phyloP scores from a whole-genome alignment of 2,113 vertebrate genomes.

The Neoarius graeffei region DNA sequence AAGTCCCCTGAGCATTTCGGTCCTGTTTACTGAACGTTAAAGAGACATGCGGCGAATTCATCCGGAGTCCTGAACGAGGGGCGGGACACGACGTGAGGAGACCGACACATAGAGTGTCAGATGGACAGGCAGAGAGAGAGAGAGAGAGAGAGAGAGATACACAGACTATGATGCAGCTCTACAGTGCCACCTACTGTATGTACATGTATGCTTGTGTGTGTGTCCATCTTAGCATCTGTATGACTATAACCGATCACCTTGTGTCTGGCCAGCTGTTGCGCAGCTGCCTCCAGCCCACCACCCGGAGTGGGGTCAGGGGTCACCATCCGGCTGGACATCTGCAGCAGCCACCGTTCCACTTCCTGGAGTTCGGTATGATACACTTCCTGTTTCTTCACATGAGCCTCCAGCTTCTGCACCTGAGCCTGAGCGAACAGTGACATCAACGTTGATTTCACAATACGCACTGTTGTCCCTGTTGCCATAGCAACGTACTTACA shows the following conservation, averaged over 20 bases:
- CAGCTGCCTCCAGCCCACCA: slow-evolving; percentile 84
- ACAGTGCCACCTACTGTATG: no score
- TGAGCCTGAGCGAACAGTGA: slow-evolving; percentile 69
- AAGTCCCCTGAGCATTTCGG: neutral
- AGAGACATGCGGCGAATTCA: neutral
- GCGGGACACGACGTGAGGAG: neutral
- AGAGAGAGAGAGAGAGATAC: neutral
- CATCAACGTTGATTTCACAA: neutral
- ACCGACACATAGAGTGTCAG: neutral
- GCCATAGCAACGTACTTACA: neutral
- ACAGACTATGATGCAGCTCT: neutral
- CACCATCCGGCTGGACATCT: slow-evolving; percentile 93
- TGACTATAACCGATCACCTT: slow-evolving; percentile 77
- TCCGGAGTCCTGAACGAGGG: neutral
- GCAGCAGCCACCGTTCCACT: slow-evolving; percentile 92
- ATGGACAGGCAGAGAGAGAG: neutral
- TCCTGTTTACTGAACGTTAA: neutral
- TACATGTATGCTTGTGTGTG: neutral
- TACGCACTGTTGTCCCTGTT: neutral
- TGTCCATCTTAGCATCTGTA: neutral
- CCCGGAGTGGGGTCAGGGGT: slow-evolving; percentile 83
- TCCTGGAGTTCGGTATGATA: slow-evolving; percentile 91
- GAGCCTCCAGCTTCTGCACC: slow-evolving; percentile 77
- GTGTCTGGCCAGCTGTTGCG: slow-evolving; percentile 91
- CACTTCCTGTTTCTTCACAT: slow-evolving; percentile 89